phyloP scores from a whole-genome alignment of 2,797 vertebrate genomes.

The Urocyon cinereoargenteus region DNA sequence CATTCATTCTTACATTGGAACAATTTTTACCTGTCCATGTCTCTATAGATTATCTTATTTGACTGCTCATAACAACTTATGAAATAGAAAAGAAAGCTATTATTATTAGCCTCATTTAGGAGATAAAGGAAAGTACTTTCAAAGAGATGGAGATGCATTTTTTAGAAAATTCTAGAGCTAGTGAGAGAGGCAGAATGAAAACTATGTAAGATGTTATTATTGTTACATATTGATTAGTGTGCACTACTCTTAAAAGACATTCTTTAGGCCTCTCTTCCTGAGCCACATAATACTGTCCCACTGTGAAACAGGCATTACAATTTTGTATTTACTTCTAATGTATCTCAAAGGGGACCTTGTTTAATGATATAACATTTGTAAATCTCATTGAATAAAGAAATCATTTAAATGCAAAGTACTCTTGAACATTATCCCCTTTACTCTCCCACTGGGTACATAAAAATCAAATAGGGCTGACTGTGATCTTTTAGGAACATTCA shows the following conservation, averaged over 20 bases:
- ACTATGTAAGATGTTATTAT: not conserved
- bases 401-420: slow-evolving; percentile 79
- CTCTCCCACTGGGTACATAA: slow-evolving; percentile 71
- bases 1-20: not conserved
- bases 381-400: slow-evolving; percentile 78
- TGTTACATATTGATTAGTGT: slow-evolving; percentile 28
- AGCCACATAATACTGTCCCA: slow-evolving; percentile 5
- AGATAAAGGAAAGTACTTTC: not conserved
- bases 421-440: slow-evolving; percentile 63
- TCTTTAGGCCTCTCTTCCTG: slow-evolving; percentile 37
- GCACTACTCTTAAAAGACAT: slow-evolving; percentile 20
- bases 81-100: not conserved
- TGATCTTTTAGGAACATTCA: slow-evolving; percentile 70
- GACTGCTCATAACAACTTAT: not conserved
- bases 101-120: not conserved
- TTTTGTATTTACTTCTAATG: slow-evolving; percentile 77
- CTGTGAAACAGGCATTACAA: slow-evolving; percentile 52
- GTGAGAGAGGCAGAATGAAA: not conserved
- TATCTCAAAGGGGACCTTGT: slow-evolving; percentile 74
- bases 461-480: slow-evolving; percentile 72
- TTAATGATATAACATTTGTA: slow-evolving; percentile 78
- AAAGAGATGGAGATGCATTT: not conserved
- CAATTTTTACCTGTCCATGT: not conserved
- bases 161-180: slow-evolving; percentile 31
- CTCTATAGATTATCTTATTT: not conserved